Percentiles rank a stretch among this genome's conserved stretches.
Evolutionary conservation across 2,113 vertebrate species (phyloP).

Genomic region (Colistium nudipinnis): DNA sequence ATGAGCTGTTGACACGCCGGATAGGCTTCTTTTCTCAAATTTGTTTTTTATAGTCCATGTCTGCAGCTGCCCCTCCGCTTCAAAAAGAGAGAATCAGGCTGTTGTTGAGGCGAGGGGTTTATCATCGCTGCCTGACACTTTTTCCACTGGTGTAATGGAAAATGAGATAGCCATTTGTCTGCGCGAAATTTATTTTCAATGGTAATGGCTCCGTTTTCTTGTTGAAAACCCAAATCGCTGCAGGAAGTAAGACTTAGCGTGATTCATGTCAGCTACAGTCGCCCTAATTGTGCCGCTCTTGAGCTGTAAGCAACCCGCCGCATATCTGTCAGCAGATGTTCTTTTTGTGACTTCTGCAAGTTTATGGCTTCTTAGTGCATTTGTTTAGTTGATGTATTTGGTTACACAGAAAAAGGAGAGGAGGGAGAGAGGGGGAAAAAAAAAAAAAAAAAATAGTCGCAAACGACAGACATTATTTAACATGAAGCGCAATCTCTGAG

Average conservation of each 20-base stretch:
- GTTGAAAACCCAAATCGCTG: conserved; percentile 24
- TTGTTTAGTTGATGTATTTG: conserved; percentile 2
- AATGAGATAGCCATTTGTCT: conserved; percentile 53
- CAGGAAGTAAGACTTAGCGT: not conserved
- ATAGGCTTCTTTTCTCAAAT: conserved; percentile 75
- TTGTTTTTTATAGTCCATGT: conserved; percentile 79
- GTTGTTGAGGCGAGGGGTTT: conserved; percentile 68
- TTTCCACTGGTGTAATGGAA: conserved; percentile 66
- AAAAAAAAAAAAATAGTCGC: not conserved
- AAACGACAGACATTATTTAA: not conserved
- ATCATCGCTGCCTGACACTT: conserved; percentile 56
- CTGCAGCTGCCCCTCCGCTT: conserved; percentile 78
- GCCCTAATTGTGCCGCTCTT: not conserved
- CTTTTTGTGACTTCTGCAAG: not conserved
- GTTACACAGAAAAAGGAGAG: not conserved
- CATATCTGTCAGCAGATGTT: conserved; percentile 8
- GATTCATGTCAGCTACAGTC: not conserved
- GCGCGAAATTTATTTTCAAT: conserved; percentile 33
- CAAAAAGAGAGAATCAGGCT: conserved; percentile 73
- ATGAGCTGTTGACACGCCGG: conserved; percentile 69
- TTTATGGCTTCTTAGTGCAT: not conserved
- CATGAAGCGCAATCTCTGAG: conserved; percentile 8
- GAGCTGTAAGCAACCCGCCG: not conserved
- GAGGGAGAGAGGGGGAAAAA: no score
- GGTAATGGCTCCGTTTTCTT: conserved; percentile 5